A percentile compares a stretch with the other conserved stretches of the same genome.
Conservation (phyloP, 2,888 invertebrate genomes). For the Perizoma flavofasciatum region DNA sequence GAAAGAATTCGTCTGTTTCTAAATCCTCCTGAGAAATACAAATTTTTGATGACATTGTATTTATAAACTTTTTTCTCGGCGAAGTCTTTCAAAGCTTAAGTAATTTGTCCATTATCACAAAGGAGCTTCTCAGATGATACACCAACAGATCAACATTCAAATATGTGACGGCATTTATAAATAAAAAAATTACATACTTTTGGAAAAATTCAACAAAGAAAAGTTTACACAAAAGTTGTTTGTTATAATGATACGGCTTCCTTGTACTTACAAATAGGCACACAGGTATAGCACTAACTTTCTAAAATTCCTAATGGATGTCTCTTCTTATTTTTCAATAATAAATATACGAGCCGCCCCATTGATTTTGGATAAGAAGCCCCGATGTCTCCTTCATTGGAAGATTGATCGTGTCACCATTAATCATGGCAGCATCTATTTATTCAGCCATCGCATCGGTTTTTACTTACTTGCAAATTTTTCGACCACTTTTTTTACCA, state of each 20-base stretch:
- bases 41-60: slow-evolving; percentile 2
- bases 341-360: neutral
- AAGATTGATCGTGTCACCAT: slow-evolving; percentile 18
- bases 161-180: too few relatives aligned
- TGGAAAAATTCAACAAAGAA: too few relatives aligned
- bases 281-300: too few relatives aligned
- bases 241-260: too few relatives aligned
- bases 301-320: neutral
- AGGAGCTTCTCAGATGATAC: too few relatives aligned
- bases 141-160: too few relatives aligned
- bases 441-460: slow-evolving; percentile 11
- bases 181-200: too few relatives aligned
- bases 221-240: too few relatives aligned
- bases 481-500: neutral
- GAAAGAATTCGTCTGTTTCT: slow-evolving; percentile 1
- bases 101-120: too few relatives aligned
- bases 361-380: slow-evolving; percentile 2
- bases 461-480: slow-evolving; percentile 7
- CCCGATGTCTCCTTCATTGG: neutral
- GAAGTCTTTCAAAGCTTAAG: neutral
- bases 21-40: slow-evolving; percentile 8
- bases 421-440: slow-evolving; percentile 18
- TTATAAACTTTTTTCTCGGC: neutral
- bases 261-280: too few relatives aligned
- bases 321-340: neutral